A percentile compares a stretch with the other conserved stretches of the same genome.
These are phyloP conservation scores for Lepidurus apus DNA, from an alignment of 1,140 invertebrate species.

Conservation along the genomic window DNA sequence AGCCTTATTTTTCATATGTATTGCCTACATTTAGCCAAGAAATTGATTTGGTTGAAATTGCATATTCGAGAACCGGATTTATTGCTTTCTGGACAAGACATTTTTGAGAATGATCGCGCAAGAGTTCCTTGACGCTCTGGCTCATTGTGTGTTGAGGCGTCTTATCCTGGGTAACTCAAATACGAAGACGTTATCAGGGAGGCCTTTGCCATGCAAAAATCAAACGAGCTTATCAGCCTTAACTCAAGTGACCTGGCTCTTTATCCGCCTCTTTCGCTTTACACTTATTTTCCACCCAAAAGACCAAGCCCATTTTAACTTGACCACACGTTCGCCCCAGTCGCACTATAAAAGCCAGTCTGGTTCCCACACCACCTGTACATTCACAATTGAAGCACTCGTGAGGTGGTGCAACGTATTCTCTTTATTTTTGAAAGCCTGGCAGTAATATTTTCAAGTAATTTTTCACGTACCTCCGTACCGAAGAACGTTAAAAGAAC, in stretches of 20 bases:
- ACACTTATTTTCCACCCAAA: slow-evolving; percentile 3
- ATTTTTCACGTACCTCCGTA: too few relatives aligned
- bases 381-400: slow-evolving; percentile 1
- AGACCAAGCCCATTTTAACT: not conserved
- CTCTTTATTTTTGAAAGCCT: not conserved
- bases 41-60: too few relatives aligned
- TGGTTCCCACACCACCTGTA: slow-evolving; percentile 10
- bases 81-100: not conserved
- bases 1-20: too few relatives aligned
- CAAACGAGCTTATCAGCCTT: not conserved
- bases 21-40: too few relatives aligned
- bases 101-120: not conserved
- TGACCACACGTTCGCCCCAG: not conserved
- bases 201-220: slow-evolving; percentile 13
- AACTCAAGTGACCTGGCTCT: not conserved
- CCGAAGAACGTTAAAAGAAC: too few relatives aligned
- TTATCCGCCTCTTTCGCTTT: not conserved
- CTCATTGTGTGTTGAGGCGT: not conserved
- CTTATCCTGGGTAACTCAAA: not conserved
- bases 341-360: not conserved
- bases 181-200: not conserved
- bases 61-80: too few relatives aligned
- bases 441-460: too few relatives aligned
- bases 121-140: not conserved
- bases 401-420: not conserved